Conservation (phyloP, 2,113 vertebrate genomes). For the Equus quagga region DNA sequence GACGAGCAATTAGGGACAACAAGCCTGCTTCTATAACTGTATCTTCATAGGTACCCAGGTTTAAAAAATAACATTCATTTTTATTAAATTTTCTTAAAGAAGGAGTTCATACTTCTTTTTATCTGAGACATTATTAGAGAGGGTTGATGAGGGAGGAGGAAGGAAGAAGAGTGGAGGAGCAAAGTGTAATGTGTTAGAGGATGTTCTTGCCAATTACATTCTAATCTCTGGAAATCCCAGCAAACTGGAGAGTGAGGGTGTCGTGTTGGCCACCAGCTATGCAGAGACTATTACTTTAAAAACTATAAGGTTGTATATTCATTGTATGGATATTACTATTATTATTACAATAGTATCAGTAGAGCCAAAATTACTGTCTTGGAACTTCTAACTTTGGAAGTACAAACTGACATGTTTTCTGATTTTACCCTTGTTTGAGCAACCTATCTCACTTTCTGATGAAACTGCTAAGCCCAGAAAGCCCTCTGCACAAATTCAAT, state of each 20-base stretch:
- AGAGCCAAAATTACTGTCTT: background rate
- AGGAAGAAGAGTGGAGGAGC: background rate
- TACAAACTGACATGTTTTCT: background rate
- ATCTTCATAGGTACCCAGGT: slow-evolving; percentile 24
- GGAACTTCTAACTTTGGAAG: background rate
- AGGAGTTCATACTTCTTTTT: slow-evolving; percentile 1
- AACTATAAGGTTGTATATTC: background rate
- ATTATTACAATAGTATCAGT: background rate
- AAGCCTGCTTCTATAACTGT: background rate
- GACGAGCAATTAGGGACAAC: slow-evolving; percentile 9
- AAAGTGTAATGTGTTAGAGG: background rate
- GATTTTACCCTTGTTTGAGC: background rate
- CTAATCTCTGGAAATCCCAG: background rate
- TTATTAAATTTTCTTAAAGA: background rate
- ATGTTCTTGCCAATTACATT: background rate
- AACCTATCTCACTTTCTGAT: background rate
- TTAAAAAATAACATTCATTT: slow-evolving; percentile 35
- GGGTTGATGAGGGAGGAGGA: background rate
- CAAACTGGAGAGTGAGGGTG: background rate
- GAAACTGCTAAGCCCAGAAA: background rate
- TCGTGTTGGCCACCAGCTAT: background rate
- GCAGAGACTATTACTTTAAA: background rate
- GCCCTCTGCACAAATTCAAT: background rate
- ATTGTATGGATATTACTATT: background rate
- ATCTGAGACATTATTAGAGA: background rate